A percentile compares a stretch with the other conserved stretches of the same genome.
phyloP scores from a whole-genome alignment of 2,888 invertebrate species.

The Pseudococcus jackbeardsleyi region DNA sequence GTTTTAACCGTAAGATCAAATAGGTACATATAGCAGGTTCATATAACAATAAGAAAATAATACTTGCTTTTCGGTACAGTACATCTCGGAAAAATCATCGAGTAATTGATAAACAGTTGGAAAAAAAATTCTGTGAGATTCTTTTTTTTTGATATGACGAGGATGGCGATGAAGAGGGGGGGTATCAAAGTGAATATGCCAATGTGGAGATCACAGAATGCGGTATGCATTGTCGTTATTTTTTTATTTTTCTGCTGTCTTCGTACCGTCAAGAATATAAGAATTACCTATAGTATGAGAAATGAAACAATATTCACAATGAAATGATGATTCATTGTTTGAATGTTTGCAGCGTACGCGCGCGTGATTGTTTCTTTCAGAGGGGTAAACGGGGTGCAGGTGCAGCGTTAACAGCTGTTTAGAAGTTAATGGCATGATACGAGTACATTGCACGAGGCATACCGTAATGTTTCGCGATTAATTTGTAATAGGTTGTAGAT shows the following conservation, averaged over 20 bases:
- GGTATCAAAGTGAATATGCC: neutral
- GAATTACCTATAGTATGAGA: neutral
- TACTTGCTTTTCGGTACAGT: neutral
- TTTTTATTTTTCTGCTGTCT: neutral
- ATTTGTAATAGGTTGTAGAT: too few species aligned
- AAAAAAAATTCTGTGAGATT: neutral
- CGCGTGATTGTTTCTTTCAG: neutral
- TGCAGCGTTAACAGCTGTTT: too few species aligned
- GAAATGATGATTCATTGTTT: neutral
- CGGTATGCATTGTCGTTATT: neutral
- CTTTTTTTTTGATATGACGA: neutral
- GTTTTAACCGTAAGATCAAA: neutral
- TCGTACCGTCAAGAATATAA: neutral
- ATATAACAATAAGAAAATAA: neutral
- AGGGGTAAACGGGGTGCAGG: too few species aligned
- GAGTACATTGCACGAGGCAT: too few species aligned
- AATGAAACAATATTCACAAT: conserved; percentile 22
- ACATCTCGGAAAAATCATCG: conserved; percentile 12
- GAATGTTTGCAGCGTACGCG: neutral
- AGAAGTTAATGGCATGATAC: too few species aligned
- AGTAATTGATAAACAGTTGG: conserved; percentile 17
- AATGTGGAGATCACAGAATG: neutral
- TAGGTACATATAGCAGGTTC: neutral
- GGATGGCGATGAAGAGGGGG: too few species aligned
- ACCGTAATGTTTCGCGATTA: too few species aligned